Percentiles rank a stretch among this genome's conserved stretches.
Evolutionary conservation across 1,140 invertebrate genomes (phyloP).

Genomic region (Dolichoris vasculosae): DNA sequence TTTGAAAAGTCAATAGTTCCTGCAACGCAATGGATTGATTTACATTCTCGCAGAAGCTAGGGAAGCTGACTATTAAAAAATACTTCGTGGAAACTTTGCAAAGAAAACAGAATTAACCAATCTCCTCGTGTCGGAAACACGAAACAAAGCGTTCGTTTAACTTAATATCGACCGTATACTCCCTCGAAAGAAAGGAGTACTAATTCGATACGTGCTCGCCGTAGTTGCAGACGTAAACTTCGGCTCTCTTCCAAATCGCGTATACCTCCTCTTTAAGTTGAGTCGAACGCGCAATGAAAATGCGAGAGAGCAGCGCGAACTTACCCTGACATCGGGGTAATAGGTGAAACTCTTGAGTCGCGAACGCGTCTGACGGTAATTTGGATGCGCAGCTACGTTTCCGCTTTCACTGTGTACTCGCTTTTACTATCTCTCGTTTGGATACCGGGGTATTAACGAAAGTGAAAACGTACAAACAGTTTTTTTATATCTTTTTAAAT

Average conservation of each 20-base stretch:
- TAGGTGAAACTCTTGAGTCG: background rate
- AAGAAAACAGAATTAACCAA: background rate
- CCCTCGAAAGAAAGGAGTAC: background rate
- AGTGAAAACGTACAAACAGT: background rate
- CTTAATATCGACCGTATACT: background rate
- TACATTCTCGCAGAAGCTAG: background rate
- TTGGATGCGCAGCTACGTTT: background rate
- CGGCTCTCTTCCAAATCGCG: background rate
- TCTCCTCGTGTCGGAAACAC: background rate
- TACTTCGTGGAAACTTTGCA: background rate
- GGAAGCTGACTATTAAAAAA: background rate
- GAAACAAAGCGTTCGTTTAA: background rate
- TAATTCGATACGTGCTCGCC: background rate
- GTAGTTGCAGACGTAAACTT: background rate
- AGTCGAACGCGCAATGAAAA: background rate
- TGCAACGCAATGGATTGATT: background rate
- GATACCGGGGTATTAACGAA: background rate
- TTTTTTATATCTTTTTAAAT: background rate
- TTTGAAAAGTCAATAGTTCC: background rate
- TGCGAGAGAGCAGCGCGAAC: background rate
- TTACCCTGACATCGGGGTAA: background rate
- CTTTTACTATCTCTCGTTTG: background rate
- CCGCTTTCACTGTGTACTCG: background rate
- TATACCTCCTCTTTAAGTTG: background rate
- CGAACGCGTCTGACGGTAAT: background rate